Conservation (phyloP, 2,113 vertebrate species). For the Ancistrus triradiatus region DNA sequence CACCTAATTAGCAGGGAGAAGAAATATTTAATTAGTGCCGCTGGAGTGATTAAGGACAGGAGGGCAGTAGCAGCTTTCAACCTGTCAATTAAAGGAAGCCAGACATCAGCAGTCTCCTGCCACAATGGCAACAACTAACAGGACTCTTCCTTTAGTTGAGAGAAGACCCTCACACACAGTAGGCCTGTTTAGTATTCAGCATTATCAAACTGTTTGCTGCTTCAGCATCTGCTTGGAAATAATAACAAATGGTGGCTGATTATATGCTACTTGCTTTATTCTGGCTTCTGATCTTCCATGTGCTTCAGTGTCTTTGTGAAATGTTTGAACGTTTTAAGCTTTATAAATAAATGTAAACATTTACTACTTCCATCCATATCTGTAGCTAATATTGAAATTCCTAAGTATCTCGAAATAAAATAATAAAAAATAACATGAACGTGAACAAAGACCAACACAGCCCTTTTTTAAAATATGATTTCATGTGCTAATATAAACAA, state of each 20-base stretch:
- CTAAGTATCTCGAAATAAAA: too few relatives aligned
- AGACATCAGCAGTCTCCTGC: slow-evolving; percentile 46
- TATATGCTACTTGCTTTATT: slow-evolving; percentile 10
- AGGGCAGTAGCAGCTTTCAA: slow-evolving; percentile 52
- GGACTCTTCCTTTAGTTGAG: slow-evolving; percentile 11
- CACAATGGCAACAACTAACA: slow-evolving; percentile 47
- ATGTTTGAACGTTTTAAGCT: too few relatives aligned
- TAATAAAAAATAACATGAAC: too few relatives aligned
- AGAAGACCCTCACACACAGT: not conserved
- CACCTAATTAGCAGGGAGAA: slow-evolving; percentile 63
- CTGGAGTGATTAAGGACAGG: slow-evolving; percentile 53
- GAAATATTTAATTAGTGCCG: slow-evolving; percentile 63
- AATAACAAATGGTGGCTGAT: slow-evolving; percentile 31
- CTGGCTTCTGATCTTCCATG: not conserved
- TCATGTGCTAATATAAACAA: too few relatives aligned
- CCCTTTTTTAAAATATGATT: too few relatives aligned
- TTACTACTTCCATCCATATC: too few relatives aligned
- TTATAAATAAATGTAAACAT: too few relatives aligned
- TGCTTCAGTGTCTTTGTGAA: too few relatives aligned
- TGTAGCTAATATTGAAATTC: too few relatives aligned
- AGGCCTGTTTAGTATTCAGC: too few relatives aligned
- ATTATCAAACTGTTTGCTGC: slow-evolving; percentile 14
- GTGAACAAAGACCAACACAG: too few relatives aligned
- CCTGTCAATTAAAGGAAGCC: slow-evolving; percentile 58
- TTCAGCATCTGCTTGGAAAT: slow-evolving; percentile 27